Base-by-base conservation (phyloP, 2,113 vertebrate genomes). In the Hipposideros armiger region DNA sequence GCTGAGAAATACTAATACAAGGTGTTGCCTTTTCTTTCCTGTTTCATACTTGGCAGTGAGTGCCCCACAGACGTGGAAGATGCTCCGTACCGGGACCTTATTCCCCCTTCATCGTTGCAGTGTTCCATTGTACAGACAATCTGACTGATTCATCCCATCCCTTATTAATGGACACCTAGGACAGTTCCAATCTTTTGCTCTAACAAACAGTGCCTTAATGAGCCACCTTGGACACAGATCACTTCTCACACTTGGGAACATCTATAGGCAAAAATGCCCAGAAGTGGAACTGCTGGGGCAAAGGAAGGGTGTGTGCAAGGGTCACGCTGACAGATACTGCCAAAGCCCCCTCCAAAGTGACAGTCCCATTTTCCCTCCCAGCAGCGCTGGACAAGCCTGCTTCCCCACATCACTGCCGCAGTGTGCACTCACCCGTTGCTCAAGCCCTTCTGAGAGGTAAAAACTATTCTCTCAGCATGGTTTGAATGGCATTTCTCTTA, bases 401-500 rank as follows among this genome's bases (percentile, higher is more conserved):
- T 77, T 50, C 47, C 32, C 74, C 19, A 19, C 6, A 5, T 9
- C 52, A 11, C 19, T 6, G 66, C 64, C 72, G 2, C 40, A 16
- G 26, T 3, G 0, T 3, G 32, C 22, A 62, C 52, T 56, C 42
- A 52, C 72, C n/a, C 54, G 73, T 19, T 26, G 56, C 45, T 56
- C 14, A 1, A 54, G 45, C 66, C 54, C 62, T 83, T 77, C 67
- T 3, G 24, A 74, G 47, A 66, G 40, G 67, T 78, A 78, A 50
- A 28, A 85, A 42, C 26, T 69, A 32, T 62, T 50, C 47, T 70
- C 91, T 82, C 32, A 28, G 74, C 32, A 54, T 36, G 78, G 54
- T 24, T 86, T 62, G 72, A 86, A 91, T 36, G 91, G 78, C 60
- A 69, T 72, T 85, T 88, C 22, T 89, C 52, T 52, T 47, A 66